Evolutionary conservation across 2,888 invertebrate species (phyloP).

Genomic region (Chesias legatella): DNA sequence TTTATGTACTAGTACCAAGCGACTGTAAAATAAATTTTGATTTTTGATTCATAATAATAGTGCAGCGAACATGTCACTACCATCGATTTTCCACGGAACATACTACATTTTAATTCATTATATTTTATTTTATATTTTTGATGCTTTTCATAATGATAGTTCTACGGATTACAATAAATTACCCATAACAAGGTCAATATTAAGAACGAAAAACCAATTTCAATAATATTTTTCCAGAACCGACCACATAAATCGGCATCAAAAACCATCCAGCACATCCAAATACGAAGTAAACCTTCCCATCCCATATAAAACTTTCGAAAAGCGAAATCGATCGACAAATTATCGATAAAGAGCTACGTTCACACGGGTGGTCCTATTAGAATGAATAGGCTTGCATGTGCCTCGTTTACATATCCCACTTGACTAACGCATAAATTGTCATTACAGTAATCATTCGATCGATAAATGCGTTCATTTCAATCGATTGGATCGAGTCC

Average conservation of each 20-base stretch:
- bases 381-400: conserved; percentile 52
- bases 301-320: conserved; percentile 32
- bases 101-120: too few relatives aligned
- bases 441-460: conserved; percentile 73
- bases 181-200: not conserved
- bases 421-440: conserved; percentile 68
- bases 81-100: too few relatives aligned
- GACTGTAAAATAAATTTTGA: too few relatives aligned
- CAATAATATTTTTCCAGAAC: conserved; percentile 1
- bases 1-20: too few relatives aligned
- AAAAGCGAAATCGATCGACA: conserved; percentile 34
- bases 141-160: too few relatives aligned
- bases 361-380: conserved; percentile 67
- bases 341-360: conserved; percentile 31
- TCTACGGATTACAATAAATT: not conserved
- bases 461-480: conserved; percentile 57
- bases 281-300: conserved; percentile 4
- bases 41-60: too few relatives aligned
- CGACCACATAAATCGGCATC: conserved; percentile 18
- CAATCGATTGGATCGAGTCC: conserved; percentile 54
- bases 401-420: conserved; percentile 70
- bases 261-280: conserved; percentile 12
- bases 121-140: too few relatives aligned
- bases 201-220: not conserved
- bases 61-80: too few relatives aligned